Conservation (phyloP, 2,113 vertebrate species). For the Calyptomena viridis region DNA sequence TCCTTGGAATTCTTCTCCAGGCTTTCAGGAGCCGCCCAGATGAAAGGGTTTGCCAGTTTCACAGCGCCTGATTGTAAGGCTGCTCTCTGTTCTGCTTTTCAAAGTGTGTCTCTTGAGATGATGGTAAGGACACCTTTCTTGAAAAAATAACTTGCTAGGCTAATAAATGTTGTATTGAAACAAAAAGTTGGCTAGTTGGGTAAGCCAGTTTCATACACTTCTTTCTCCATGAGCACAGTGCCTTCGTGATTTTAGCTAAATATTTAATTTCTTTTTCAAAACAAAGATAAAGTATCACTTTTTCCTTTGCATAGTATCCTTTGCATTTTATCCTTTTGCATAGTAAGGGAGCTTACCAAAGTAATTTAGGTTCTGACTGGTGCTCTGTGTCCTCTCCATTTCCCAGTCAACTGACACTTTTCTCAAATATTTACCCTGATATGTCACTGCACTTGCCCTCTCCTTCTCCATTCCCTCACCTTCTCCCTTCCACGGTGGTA, state of each 20-base stretch:
- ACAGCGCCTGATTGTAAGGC: not conserved
- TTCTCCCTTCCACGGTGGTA: not conserved
- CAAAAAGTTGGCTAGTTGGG: not conserved
- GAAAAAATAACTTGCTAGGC: not conserved
- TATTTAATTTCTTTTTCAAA: not conserved
- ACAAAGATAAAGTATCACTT: not conserved
- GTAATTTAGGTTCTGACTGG: not conserved
- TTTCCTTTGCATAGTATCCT: not conserved
- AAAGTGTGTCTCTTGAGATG: not conserved
- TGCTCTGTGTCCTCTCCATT: not conserved
- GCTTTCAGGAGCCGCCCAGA: not conserved
- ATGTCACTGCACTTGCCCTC: not conserved
- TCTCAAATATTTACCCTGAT: not conserved
- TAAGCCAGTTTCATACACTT: not conserved
- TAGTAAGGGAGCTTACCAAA: not conserved
- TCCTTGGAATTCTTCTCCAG: constrained; percentile 14
- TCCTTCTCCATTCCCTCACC: not conserved
- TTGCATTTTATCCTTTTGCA: not conserved
- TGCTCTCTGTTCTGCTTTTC: not conserved
- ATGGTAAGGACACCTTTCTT: not conserved
- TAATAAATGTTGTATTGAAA: not conserved
- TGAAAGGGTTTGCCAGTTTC: not conserved
- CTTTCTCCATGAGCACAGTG: not conserved
- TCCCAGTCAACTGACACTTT: not conserved
- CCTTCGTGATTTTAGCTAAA: not conserved